Base-by-base conservation (phyloP, 2,797 vertebrate species). In the Gorsachius magnificus region DNA sequence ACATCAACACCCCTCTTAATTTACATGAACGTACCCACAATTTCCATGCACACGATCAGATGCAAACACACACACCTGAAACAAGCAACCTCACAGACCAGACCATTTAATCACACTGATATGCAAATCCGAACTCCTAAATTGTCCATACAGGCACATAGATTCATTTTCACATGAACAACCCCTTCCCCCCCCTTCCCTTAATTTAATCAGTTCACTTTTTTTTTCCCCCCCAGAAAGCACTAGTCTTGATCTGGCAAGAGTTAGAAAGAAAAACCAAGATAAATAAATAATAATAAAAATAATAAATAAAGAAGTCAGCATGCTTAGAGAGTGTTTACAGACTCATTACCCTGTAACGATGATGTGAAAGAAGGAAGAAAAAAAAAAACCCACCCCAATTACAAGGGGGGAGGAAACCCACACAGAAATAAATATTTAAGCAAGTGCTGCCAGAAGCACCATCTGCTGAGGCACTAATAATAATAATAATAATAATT, bases 361-460 rank as follows among this genome's bases (percentile, higher is more conserved):
- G 97, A 98, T 98, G 98, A 99, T 98, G 97, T 97, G 98, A 98
- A 75, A 85, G 65, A 85, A 74, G 38, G 65, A 63, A 64, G 38
- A 38, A 92, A 85, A 78, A 87, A 71, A 66, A 82, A 69, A 66
- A 98, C 85, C 93, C 95, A 98, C 98, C 99, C 98, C 98, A 98
- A 98, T 98, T 98, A 98, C 97, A 98, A 98, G 98, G 95, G 92
- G 94, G 96, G 85, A 81, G 88, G 84, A 87, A 90, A 98, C 98
- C 84, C 91, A 98, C 98, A 98, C 96, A 99, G 98, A 99, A 99
- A 99, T 99, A 99, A 98, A 99, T 98, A 99, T 99, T 99, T 98
- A 98, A 98, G 96, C 98, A 97, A 98, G 97, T 96, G 98, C 98
- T 99, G 99, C 99, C 99, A 99, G 98, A 98, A 98, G 97, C 98